phyloP scores from a whole-genome alignment of 2,797 vertebrate genomes.

The Thunnus albacares region DNA sequence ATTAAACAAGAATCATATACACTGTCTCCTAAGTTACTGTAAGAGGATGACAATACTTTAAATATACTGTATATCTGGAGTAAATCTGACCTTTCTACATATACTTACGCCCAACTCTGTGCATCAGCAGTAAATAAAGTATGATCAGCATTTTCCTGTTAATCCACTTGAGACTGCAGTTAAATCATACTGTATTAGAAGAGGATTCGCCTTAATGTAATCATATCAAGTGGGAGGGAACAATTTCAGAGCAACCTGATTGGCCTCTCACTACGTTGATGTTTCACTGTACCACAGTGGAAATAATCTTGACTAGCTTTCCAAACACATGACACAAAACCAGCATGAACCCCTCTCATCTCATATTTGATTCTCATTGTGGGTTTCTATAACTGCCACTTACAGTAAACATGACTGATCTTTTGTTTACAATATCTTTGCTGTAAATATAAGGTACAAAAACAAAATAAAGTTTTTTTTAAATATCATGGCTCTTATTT shows the following conservation, averaged over 20 bases:
- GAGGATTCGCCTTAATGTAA: conserved; percentile 10
- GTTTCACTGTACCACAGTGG: conserved; percentile 8
- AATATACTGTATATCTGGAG: too few relatives aligned
- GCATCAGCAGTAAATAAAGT: conserved; percentile 37
- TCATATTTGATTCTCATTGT: neutral
- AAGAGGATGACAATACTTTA: too few relatives aligned
- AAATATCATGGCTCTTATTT: too few relatives aligned
- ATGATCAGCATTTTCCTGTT: conserved; percentile 34
- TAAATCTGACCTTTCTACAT: too few relatives aligned
- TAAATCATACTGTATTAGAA: neutral
- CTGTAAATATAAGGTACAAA: too few relatives aligned
- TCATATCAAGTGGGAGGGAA: conserved; percentile 49
- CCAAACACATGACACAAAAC: conserved; percentile 24
- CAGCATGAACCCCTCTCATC: too few relatives aligned
- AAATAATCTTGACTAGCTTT: conserved; percentile 36
- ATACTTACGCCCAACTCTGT: too few relatives aligned
- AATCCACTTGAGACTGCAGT: neutral
- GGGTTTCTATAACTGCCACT: conserved; percentile 23
- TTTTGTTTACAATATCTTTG: too few relatives aligned
- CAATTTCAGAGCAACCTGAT: conserved; percentile 15
- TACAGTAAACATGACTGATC: neutral
- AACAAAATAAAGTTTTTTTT: too few relatives aligned
- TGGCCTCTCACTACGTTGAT: conserved; percentile 25
- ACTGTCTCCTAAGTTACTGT: too few relatives aligned
- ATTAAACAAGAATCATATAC: too few relatives aligned